Evolutionary conservation across 2,797 vertebrate species (phyloP), one percentile per base, ranked within the genome.

Genomic region (Coilia nasus): DNA sequence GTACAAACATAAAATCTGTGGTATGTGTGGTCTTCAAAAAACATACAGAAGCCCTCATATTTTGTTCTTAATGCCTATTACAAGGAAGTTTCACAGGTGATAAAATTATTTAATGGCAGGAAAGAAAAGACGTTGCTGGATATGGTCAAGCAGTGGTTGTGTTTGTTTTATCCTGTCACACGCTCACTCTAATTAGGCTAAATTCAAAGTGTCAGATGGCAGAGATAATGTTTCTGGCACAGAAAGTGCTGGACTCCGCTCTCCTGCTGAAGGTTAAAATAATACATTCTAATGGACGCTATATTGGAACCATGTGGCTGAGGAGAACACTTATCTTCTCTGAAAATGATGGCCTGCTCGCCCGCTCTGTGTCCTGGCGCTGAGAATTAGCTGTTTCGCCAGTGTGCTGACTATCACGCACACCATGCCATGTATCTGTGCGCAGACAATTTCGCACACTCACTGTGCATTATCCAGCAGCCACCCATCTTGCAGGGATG

Each of bases 241-340:
- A 57, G 84, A 88, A 83, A 78, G 85, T 83, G 80, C 62, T 41
- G 50, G 85, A 41, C 85, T 41, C 31, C n/a, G 59, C 75, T 60
- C 57, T 25, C 81, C 86, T 56, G 62, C 84, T 75, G 86, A 82
- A 83, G 84, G 81, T 87, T 89, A 86, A 50, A 86, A 87, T 81
- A 90, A 89, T 86, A 90, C 11, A 71, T 44, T 19, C 82, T 86
- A 89, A 89, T 85, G 86, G 86, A 82, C 44, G 54, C 82, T 82
- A 60, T 85, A 90, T 90, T 88, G 85, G 86, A 86, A 90, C 86
- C 90, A 90, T 87, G 89, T 90, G 90, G 71, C 82, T 44, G 67
- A 0, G 81, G 31, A 81, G 86, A 83, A 86, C 85, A 81, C 82
- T 88, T 89, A 87, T 90, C 90, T 85, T 57, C 0, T n/a, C 15